Evolutionary conservation across 2,888 invertebrate genomes (phyloP).

Genomic region (Patella pellucida): DNA sequence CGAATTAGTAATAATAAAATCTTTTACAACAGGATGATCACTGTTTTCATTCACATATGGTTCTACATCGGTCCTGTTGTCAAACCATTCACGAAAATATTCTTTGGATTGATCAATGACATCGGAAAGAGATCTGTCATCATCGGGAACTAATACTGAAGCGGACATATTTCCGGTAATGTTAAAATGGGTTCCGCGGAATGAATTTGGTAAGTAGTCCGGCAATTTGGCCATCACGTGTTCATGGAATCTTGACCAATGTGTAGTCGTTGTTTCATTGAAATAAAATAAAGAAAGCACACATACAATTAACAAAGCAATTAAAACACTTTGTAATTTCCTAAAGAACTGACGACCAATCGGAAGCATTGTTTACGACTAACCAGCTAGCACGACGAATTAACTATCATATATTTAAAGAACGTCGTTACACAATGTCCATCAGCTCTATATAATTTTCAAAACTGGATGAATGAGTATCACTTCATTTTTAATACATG

Average conservation of each 20-base stretch:
- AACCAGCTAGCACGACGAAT: too few relatives aligned
- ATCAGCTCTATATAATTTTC: too few relatives aligned
- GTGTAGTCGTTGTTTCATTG: neutral
- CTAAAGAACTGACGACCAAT: too few relatives aligned
- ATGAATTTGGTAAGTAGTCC: neutral
- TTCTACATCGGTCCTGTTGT: neutral
- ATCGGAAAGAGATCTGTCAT: neutral
- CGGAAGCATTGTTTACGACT: too few relatives aligned
- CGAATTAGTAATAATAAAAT: neutral
- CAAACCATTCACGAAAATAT: conserved; percentile 4
- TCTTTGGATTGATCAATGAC: neutral
- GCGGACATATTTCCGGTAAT: neutral
- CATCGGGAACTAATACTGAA: neutral
- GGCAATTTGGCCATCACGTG: neutral
- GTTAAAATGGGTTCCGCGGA: neutral
- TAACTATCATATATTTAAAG: too few relatives aligned
- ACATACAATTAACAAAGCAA: neutral
- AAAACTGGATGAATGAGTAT: too few relatives aligned
- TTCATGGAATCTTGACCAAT: neutral
- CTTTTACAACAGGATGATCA: neutral
- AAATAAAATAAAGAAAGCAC: neutral
- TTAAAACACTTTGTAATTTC: too few relatives aligned
- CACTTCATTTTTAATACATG: too few relatives aligned
- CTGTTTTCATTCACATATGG: neutral
- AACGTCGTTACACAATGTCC: too few relatives aligned